Evolutionary conservation across 2,888 invertebrate species (phyloP).

Genomic region (Panorpa germanica): DNA sequence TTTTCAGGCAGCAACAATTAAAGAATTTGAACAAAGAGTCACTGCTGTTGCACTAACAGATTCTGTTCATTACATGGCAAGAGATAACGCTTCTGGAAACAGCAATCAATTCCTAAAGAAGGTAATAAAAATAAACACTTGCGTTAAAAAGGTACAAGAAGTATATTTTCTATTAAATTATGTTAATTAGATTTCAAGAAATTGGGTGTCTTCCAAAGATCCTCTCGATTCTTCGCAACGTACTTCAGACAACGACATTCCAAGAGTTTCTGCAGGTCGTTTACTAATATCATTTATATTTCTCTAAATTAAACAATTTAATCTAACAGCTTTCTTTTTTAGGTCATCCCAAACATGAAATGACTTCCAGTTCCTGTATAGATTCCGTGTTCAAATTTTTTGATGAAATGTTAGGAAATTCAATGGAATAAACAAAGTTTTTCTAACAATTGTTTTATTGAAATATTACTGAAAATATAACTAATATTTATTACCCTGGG

Average conservation of each 20-base stretch:
- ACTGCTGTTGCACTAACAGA: conserved; percentile 63
- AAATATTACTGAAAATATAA: too few species aligned
- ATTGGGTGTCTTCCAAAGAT: conserved; percentile 38
- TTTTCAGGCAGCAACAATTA: conserved; percentile 27
- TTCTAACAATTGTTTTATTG: too few species aligned
- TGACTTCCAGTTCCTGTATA: conserved; percentile 46
- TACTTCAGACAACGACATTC: conserved; percentile 28
- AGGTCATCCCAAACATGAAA: conserved; percentile 46
- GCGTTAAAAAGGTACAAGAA: not conserved
- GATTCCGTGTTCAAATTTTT: conserved; percentile 45
- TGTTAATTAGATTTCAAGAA: conserved; percentile 29
- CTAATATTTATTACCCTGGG: too few species aligned
- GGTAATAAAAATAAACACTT: conserved; percentile 1
- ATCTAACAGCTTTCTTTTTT: conserved; percentile 16
- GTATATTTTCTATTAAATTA: conserved; percentile 6
- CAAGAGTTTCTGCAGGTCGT: conserved; percentile 39
- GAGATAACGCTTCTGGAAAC: conserved; percentile 17
- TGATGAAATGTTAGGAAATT: conserved; percentile 20
- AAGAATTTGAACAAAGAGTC: conserved; percentile 38
- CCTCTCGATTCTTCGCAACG: conserved; percentile 31
- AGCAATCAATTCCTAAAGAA: conserved; percentile 20
- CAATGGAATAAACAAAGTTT: too few species aligned
- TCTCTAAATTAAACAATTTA: not conserved
- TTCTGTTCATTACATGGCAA: conserved; percentile 38
- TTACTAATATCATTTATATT: conserved; percentile 5